Percentiles rank a stretch among this genome's conserved stretches.
Evolutionary conservation across 2,113 vertebrate species (phyloP).

Genomic region (Hemiprocne comata): DNA sequence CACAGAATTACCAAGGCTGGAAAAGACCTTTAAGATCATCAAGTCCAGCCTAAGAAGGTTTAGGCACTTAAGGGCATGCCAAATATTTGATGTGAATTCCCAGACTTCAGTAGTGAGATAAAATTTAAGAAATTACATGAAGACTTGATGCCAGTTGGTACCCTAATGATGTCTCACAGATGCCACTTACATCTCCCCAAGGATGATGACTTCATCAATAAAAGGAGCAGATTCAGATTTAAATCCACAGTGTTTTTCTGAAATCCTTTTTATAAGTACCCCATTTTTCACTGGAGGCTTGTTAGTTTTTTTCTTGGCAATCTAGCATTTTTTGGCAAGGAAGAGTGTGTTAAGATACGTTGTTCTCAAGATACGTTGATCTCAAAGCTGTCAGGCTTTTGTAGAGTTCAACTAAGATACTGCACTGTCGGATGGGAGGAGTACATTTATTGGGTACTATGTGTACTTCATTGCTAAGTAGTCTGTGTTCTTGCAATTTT

Average conservation of each 20-base stretch:
- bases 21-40: too few species aligned
- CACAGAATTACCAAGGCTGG: too few species aligned
- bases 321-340: not conserved
- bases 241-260: not conserved
- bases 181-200: not conserved
- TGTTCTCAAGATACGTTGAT: not conserved
- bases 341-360: not conserved
- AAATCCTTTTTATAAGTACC: not conserved
- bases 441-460: not conserved
- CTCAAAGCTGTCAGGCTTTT: not conserved
- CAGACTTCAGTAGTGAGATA: not conserved
- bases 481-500: not conserved
- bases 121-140: not conserved
- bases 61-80: not conserved
- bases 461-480: not conserved
- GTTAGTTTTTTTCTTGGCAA: not conserved
- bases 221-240: not conserved
- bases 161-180: not conserved
- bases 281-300: not conserved
- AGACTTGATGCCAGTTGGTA: not conserved
- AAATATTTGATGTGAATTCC: not conserved
- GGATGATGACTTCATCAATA: not conserved
- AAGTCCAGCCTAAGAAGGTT: too few species aligned
- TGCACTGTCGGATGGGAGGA: not conserved
- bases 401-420: not conserved